Evolutionary conservation across 2,888 invertebrate species (phyloP).

Genomic region (Epirrita christyi): DNA sequence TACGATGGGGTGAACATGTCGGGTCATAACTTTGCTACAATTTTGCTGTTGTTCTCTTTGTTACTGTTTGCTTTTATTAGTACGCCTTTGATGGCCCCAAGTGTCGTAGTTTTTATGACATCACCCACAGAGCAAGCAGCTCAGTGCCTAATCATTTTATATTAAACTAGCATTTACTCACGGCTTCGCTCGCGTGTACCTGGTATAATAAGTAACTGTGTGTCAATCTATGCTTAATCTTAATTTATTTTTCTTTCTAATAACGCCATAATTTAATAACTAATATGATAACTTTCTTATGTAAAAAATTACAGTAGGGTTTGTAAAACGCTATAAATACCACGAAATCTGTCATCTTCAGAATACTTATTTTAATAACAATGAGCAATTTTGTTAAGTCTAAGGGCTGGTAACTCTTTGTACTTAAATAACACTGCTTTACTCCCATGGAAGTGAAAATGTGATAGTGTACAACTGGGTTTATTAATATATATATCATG

Average conservation of each 20-base stretch:
- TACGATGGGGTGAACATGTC: conserved; percentile 46
- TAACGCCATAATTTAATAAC: no score
- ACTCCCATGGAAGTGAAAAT: not conserved
- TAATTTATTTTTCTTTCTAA: no score
- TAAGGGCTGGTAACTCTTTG: not conserved
- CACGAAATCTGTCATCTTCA: conserved; percentile 14
- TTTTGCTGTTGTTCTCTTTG: conserved; percentile 62
- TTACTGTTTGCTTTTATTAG: conserved; percentile 71
- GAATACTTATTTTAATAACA: conserved; percentile 10
- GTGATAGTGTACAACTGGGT: no score
- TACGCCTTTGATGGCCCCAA: conserved; percentile 67
- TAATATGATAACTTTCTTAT: no score
- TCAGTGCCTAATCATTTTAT: conserved; percentile 64
- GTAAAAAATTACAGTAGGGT: no score
- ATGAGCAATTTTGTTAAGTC: conserved; percentile 6
- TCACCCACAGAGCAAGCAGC: conserved; percentile 49
- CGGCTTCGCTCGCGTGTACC: no score
- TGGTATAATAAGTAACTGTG: no score
- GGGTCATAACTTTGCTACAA: conserved; percentile 50
- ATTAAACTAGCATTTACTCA: conserved; percentile 45
- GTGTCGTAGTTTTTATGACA: conserved; percentile 69
- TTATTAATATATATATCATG: no score
- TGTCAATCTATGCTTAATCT: no score
- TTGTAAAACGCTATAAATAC: conserved; percentile 30
- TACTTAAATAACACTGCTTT: not conserved